Conservation (phyloP, 1,140 invertebrate species). For the Mamestra configurata region DNA sequence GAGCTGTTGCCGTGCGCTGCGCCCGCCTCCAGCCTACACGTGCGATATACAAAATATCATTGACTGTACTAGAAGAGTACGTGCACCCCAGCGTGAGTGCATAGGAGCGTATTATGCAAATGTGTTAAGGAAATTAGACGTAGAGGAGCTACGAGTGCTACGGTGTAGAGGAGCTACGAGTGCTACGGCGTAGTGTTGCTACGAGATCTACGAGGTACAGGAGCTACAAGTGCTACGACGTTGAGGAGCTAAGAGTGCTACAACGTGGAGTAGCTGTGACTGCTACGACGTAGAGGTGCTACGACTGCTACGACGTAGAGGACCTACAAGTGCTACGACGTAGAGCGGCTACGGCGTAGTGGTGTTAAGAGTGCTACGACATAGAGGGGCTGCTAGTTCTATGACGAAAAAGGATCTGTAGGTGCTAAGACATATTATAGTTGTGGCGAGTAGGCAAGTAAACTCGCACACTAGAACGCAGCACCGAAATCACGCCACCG, state of each 20-base stretch:
- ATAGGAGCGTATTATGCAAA: too few species aligned
- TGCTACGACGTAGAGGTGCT: too few species aligned
- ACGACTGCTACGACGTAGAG: too few species aligned
- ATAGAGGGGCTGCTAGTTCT: not conserved
- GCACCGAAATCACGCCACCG: too few species aligned
- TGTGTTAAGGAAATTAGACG: too few species aligned
- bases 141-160: not conserved
- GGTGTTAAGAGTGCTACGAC: not conserved
- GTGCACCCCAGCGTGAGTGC: too few species aligned
- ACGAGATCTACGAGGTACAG: not conserved
- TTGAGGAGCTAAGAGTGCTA: not conserved
- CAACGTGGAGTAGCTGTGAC: too few species aligned
- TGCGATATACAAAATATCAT: not conserved
- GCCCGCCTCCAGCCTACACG: constrained; percentile 91
- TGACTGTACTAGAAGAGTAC: not conserved
- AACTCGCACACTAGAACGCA: too few species aligned
- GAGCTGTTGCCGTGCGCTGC: constrained; percentile 94
- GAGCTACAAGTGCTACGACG: not conserved
- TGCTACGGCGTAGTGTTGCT: not conserved
- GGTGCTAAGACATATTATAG: not conserved
- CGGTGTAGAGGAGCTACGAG: not conserved
- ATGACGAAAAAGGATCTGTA: not conserved
- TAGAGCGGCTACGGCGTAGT: not conserved
- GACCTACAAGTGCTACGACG: not conserved
- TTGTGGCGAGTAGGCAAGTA: too few species aligned